Base-by-base conservation (phyloP, 2,888 invertebrate genomes). In the Drosophila mimetica region DNA sequence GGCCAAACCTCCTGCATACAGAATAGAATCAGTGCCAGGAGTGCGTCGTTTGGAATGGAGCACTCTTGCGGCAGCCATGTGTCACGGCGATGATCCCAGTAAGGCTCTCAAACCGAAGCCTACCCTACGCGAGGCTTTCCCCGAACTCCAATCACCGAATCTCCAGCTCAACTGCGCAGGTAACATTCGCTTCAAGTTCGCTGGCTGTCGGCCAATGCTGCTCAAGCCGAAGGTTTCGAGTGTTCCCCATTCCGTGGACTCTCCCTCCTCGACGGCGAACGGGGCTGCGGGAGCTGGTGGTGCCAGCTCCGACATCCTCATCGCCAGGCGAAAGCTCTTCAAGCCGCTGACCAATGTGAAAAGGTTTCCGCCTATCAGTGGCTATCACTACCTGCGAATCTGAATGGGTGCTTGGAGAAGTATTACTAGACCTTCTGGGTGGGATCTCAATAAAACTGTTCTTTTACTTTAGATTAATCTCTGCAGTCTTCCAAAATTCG, bases 141-240 rank as follows among this genome's bases (percentile, higher is more conserved):
- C 90, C 0, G 73, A 90, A 0, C 65, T 87, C 4, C 74, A 78
- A 32, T 58, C 73, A 7, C 89, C 89, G 2, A 90, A 90, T 82
- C 69, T 89, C 0, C 70, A 84, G 13, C 66, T 85, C 3, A 90
- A 90, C 61, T 89, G 90, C 52, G 74, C 85, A 0, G 90, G 90
- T 20, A 86, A 72, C 37, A 90, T 91, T 65, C 89, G 90, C n/a
- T 91, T 92, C 34, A 91, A 90, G 70, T 91, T 90, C 52, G 84
- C 90, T 4, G 91, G 91, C 14, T 90, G 91, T 44, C 85, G 91
- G 2, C 91, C 91, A 0, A 81, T 90, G 7, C 77, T 89, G 59
- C 63, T 86, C 2, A 91, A 91, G 74, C 74, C 84, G 1, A 91
- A 86, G 52, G 64, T 64, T 47, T 51, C 67, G 7, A 53, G 57